Base-by-base conservation (phyloP, 2,797 vertebrate species). In the Hippopotamyrus pictus region DNA sequence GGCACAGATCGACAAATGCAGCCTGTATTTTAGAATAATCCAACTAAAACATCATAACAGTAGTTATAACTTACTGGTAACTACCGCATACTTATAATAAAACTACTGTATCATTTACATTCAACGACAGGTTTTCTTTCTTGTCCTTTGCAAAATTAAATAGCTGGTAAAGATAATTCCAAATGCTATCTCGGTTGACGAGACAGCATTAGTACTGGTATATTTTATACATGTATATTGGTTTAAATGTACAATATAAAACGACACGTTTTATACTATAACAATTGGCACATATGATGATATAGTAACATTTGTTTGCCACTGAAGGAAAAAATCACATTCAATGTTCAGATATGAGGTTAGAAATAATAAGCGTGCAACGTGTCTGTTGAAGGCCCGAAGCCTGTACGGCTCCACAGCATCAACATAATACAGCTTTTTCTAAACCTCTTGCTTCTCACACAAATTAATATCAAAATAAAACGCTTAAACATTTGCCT, bases 241-340 rank as follows among this genome's bases (percentile, higher is more conserved):
- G 86, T 87, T 92, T 90, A 91, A 92, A 91, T 92, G 91, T 93
- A 94, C 93, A 92, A 93, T 93, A 93, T 92, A 93, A 94, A 94
- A 93, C 93, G 91, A 92, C 92, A 91, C 87, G 86, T 89, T 91
- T 92, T 90, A 92, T 92, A 93, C 92, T 92, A 92, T 91, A 93
- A 92, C 94, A 94, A 92, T 97, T 97, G 97, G 97, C 97, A 97
- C 97, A 90, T 94, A 91, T 92, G 92, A 95, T 91, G 94, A 93
- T 91, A 88, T 29, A 91, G 88, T 90, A 92, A 44, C 41, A 82
- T 90, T 89, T 46, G 50, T 88, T 62, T 44, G 48, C 73, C 57
- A 46, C 86, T 46, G 88, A 89, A 82, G 76, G 76, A 87, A 89
- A 90, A 88, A 83, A 91, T 37, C 93, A 95, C 94, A 96, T 93